Base-by-base conservation (phyloP, 1,140 invertebrate genomes). In the Venturia canescens region DNA sequence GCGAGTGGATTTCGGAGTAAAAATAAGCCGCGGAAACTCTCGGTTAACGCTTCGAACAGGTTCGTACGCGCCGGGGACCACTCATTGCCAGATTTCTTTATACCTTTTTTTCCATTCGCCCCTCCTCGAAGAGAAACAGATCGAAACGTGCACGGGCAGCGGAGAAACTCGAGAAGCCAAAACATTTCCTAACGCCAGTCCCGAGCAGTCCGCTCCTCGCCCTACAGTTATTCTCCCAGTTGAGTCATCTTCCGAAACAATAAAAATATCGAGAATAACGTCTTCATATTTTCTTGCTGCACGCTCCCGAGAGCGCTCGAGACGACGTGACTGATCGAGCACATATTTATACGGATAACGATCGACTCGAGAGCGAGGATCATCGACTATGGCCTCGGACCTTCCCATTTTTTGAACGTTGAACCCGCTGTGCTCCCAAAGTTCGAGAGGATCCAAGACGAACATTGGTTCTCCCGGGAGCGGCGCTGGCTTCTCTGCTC, bases 121-220 rank as follows among this genome's bases (percentile, higher is more conserved):
- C 50, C 50, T 53, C 21, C 53, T 3, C 67, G 0, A 4, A 9
- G 34, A 72, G 70, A 29, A 48, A 50, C 15, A 72, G 53, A 57
- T n/a, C 18, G 53, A 53, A 53, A 53, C 15, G 15, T 57, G 21
- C 21, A 72, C 21, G n/a, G n/a, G 7, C 38, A 44, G 3, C 38
- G 26, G n/a, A 50, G 38, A 72, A 72, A 72, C 23, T 26, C 18
- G 70, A 72, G 34, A 72, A 72, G 70, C n/a, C 48, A 74, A 27
- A 74, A 74, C 29, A 74, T 74, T 72, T 72, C n/a, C 70, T n/a
- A 72, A 72, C 50, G 18, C 29, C 13, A 6, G 5, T 44, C 38
- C 67, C n/a, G n/a, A n/a, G n/a, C n/a, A n/a, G n/a, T n/a, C 26
- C 6, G 26, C 9, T 31, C 67, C 3, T 31, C 15, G 31, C 3